phyloP scores from a whole-genome alignment of 1,140 invertebrate species.

The Euura lappo region DNA sequence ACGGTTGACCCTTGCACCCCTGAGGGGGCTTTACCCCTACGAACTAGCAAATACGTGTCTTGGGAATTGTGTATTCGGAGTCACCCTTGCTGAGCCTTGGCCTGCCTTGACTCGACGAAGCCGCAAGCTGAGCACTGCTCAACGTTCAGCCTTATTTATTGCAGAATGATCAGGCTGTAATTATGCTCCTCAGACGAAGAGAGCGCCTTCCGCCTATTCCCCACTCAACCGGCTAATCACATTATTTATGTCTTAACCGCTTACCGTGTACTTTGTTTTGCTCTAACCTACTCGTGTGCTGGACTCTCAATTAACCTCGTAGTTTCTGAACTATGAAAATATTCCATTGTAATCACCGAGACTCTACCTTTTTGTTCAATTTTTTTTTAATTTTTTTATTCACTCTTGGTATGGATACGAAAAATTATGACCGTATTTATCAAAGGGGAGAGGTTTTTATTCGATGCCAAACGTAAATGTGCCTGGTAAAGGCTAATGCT shows the following conservation, averaged over 20 bases:
- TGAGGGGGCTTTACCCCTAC: not conserved
- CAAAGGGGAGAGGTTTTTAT: too few species aligned
- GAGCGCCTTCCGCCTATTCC: constrained; percentile 30
- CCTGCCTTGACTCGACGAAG: not conserved
- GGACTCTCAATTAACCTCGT: not conserved
- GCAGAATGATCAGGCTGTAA: constrained; percentile 53
- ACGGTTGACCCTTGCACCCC: not conserved
- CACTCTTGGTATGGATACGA: too few species aligned
- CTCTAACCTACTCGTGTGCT: not conserved
- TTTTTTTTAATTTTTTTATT: too few species aligned
- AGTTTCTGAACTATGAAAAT: too few species aligned
- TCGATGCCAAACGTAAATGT: too few species aligned
- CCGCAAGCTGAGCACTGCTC: constrained; percentile 3
- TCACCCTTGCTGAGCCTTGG: constrained; percentile 1
- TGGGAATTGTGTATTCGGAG: constrained; percentile 28
- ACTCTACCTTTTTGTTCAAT: too few species aligned
- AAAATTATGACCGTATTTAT: too few species aligned
- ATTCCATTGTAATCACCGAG: too few species aligned
- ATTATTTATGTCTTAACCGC: constrained; percentile 1
- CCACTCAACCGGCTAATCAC: constrained; percentile 6
- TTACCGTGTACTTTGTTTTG: not conserved
- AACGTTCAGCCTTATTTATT: constrained; percentile 49
- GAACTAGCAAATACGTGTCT: constrained; percentile 31
- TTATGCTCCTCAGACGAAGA: constrained; percentile 40
- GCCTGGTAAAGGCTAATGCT: not conserved